These are phyloP conservation scores for Paratilapia polleni DNA, from an alignment of 2,113 vertebrate species.

Conservation along the genomic window DNA sequence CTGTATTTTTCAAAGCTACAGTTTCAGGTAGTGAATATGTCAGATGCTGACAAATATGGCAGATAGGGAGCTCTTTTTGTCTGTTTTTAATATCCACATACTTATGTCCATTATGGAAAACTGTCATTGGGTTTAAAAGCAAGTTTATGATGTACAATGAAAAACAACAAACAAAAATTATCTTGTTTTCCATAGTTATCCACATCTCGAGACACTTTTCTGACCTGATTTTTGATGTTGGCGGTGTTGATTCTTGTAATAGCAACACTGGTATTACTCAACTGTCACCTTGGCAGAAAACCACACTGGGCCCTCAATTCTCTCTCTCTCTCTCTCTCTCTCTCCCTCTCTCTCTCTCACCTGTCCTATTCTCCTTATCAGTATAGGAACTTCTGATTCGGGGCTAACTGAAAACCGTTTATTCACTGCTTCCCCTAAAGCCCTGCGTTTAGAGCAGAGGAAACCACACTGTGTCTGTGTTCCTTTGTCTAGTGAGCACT, in stretches of 20 bases:
- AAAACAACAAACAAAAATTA: background rate
- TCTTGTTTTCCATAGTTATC: constrained; percentile 23
- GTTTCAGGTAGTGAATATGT: background rate
- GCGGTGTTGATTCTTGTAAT: constrained; percentile 48
- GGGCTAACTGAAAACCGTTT: constrained; percentile 77
- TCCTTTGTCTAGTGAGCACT: constrained; percentile 33
- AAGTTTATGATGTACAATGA: background rate
- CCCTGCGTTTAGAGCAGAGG: constrained; percentile 58
- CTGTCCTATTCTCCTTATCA: constrained; percentile 64
- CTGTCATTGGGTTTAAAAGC: background rate
- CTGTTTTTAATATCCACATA: background rate
- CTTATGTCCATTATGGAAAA: background rate
- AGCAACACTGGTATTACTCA: constrained; percentile 57
- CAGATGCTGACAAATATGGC: background rate
- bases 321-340: background rate
- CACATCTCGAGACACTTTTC: constrained; percentile 3
- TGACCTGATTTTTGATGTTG: constrained; percentile 44
- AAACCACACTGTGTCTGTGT: constrained; percentile 70
- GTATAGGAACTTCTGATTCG: constrained; percentile 67
- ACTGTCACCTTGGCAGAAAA: constrained; percentile 66
- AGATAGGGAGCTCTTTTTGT: background rate
- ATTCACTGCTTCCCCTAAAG: constrained; percentile 60
- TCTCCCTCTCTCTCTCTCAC: constrained; percentile 37
- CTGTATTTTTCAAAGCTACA: background rate
- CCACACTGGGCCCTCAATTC: constrained; percentile 37